phyloP scores from a whole-genome alignment of 2,797 vertebrate genomes.

The Pseudocheirus occidentalis region DNA sequence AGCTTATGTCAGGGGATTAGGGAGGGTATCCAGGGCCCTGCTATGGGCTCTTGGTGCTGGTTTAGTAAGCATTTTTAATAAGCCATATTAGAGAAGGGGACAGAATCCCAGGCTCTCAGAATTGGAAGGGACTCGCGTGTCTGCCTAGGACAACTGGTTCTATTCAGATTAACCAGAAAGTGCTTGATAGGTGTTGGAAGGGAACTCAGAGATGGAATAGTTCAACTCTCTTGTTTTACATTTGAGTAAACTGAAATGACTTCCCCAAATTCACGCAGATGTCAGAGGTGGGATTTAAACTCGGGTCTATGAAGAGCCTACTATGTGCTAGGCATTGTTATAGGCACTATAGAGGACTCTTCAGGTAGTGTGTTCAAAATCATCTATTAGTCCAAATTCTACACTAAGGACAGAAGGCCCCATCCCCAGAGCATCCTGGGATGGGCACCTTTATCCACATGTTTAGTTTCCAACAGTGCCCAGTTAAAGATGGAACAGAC shows the following conservation, averaged over 20 bases:
- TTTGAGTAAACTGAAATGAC: background rate
- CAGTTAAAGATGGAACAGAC: background rate
- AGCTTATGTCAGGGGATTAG: conserved; percentile 12
- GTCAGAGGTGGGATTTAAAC: background rate
- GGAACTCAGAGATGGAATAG: background rate
- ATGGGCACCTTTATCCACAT: background rate
- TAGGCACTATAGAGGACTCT: background rate
- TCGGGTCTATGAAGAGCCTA: background rate
- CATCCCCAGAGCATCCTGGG: background rate
- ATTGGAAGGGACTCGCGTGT: background rate
- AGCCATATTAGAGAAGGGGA: background rate
- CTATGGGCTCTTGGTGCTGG: background rate
- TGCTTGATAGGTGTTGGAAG: background rate
- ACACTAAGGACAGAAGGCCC: background rate
- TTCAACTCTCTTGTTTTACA: background rate
- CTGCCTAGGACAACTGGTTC: background rate
- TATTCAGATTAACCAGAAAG: background rate
- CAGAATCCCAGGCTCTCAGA: background rate
- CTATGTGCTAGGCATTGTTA: background rate
- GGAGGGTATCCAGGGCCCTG: conserved; percentile 42
- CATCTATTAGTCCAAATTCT: background rate
- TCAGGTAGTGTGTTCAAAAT: background rate
- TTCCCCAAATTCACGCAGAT: background rate
- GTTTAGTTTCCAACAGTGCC: conserved; percentile 4
- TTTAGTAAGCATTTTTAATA: conserved; percentile 7